phyloP scores from a whole-genome alignment of 2,797 vertebrate species.

The Balearica regulorum region DNA sequence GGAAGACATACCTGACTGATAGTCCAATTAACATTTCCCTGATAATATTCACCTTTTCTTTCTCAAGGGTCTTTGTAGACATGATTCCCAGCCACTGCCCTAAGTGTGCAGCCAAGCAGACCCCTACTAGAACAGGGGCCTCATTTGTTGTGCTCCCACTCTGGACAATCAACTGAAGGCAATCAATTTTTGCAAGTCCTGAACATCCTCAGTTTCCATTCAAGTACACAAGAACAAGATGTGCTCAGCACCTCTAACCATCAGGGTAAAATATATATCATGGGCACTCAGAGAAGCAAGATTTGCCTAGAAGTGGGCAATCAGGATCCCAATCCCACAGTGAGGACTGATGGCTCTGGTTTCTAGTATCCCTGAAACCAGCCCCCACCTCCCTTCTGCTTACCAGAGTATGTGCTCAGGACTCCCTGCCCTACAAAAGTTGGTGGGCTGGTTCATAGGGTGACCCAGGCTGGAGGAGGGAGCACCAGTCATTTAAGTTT shows the following conservation, averaged over 20 bases:
- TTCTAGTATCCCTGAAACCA: background rate
- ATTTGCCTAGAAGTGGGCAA: background rate
- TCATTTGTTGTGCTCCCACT: background rate
- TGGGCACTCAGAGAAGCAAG: background rate
- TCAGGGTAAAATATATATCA: background rate
- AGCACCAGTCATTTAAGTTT: background rate
- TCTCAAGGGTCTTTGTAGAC: background rate
- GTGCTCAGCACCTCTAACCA: background rate
- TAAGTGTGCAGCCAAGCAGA: background rate
- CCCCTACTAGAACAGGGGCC: background rate
- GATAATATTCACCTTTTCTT: background rate
- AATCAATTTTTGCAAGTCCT: background rate
- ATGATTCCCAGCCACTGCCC: background rate
- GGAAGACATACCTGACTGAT: background rate
- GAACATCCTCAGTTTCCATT: background rate
- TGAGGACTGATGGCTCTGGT: background rate
- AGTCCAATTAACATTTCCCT: background rate
- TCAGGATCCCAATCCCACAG: background rate
- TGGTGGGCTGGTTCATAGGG: background rate
- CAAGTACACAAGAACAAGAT: background rate
- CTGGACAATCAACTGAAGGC: background rate
- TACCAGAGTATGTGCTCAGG: background rate
- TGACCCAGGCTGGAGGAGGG: background rate
- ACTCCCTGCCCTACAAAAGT: background rate
- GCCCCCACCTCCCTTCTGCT: background rate